Evolutionary conservation across 1,140 invertebrate genomes (phyloP), one percentile per base, ranked within the genome.

Genomic region (Papilio polyxenes): DNA sequence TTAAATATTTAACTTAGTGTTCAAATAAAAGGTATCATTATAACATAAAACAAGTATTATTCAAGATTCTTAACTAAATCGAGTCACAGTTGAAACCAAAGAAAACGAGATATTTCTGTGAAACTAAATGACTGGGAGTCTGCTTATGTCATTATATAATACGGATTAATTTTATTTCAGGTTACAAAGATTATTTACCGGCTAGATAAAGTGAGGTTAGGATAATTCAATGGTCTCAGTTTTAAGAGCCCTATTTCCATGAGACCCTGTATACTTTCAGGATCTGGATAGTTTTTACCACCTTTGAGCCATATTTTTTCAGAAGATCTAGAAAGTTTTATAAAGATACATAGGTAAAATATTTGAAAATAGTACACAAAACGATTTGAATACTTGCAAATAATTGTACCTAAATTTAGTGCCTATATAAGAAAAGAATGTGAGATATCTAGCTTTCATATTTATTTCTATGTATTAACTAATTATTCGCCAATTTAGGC

Each of bases 211-310:
- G 83, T 84, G 7, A 96, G 83, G 65, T 87, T 85, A 62, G 96
- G 95, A 82, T 94, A 92, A 85, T 95, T 95, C 23, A 86, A 85
- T 44, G 96, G 95, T 31, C 85, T 88, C 51, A 96, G 80, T 79
- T 87, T 91, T 80, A 89, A 87, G 44, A 96, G 88, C 37, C 94
- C 96, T 88, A 95, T 88, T 93, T 97, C 96, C 85, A 97, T 85
- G 78, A 95, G 92, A 62, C 96, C 96, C 94, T 97, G 96, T 62
- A 97, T 89, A 23, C 95, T 95, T 83, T 95, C 95, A 10, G 95
- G 92, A 82, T 96, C 95, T 56, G 89, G 86, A 77, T 90, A 87
- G 37, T 91, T 88, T 11, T 82, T 84, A n/a, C 86, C 87, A 48
- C 85, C 85, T 84, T 90, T 93, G 10, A 93, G 77, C 92, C 92